Percentiles rank a stretch among this genome's conserved stretches.
These are phyloP conservation scores for Monochamus alternatus DNA, from an alignment of 2,888 invertebrate genomes.

Conservation along the genomic window DNA sequence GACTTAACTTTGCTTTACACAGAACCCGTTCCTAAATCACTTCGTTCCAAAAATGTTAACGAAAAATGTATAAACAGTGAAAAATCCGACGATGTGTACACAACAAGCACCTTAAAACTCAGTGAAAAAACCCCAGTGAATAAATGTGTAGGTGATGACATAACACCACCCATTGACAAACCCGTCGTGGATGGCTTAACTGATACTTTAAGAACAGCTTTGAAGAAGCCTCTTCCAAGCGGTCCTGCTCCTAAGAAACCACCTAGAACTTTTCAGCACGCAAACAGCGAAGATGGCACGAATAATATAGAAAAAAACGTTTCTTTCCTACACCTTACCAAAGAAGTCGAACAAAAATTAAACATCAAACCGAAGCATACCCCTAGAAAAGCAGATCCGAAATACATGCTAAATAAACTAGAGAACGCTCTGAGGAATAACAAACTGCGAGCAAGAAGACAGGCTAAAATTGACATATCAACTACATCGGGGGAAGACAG, in stretches of 20 bases:
- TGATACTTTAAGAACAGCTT: conserved; percentile 78
- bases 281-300: conserved; percentile 25
- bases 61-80: conserved; percentile 36
- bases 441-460: conserved; percentile 62
- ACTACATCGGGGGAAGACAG: conserved; percentile 67
- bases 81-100: conserved; percentile 55
- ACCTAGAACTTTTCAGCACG: conserved; percentile 77
- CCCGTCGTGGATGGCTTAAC: conserved; percentile 63
- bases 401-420: conserved; percentile 78
- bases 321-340: conserved; percentile 58
- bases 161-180: conserved; percentile 29
- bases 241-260: conserved; percentile 86
- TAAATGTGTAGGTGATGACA: conserved; percentile 1
- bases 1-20: conserved; percentile 63
- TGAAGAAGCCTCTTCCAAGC: conserved; percentile 79
- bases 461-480: conserved; percentile 56
- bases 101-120: conserved; percentile 60
- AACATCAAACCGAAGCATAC: conserved; percentile 48
- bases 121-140: conserved; percentile 44
- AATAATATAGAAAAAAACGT: conserved; percentile 50
- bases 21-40: conserved; percentile 66
- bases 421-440: conserved; percentile 76
- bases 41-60: conserved; percentile 56
- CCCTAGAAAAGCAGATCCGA: conserved; percentile 70
- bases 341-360: conserved; percentile 46